These are phyloP conservation scores for Eustalomyia histrio DNA, from an alignment of 2,888 invertebrate species.

Conservation along the genomic window DNA sequence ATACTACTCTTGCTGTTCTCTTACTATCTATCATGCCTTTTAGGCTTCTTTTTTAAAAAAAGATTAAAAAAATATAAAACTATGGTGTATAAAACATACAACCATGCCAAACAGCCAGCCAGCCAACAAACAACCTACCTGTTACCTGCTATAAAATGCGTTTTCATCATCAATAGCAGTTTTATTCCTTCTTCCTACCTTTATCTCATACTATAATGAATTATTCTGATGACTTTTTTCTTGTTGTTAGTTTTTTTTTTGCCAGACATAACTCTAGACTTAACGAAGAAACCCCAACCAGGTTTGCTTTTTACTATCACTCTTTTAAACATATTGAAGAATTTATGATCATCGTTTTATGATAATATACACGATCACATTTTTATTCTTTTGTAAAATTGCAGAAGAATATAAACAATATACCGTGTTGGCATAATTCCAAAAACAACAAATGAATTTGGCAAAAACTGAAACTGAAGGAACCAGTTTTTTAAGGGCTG, in stretches of 20 bases:
- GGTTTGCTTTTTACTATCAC: neutral
- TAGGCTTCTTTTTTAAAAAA: conserved; percentile 43
- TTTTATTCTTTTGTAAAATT: conserved; percentile 14
- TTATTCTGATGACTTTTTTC: conserved; percentile 62
- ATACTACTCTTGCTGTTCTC: conserved; percentile 1
- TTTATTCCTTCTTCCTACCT: conserved; percentile 65
- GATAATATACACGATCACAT: conserved; percentile 64
- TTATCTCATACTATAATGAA: conserved; percentile 63
- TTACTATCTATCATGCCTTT: conserved; percentile 52
- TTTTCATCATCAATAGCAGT: conserved; percentile 58
- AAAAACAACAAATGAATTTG: conserved; percentile 1
- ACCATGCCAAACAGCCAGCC: conserved; percentile 2
- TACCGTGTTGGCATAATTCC: conserved; percentile 37
- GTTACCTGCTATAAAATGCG: conserved; percentile 64
- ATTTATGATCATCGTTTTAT: conserved; percentile 65
- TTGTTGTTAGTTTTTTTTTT: neutral
- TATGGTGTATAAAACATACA: conserved; percentile 10
- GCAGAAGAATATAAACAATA: conserved; percentile 54
- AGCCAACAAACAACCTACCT: conserved; percentile 45
- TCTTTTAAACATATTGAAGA: conserved; percentile 49
- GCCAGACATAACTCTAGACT: conserved; percentile 62
- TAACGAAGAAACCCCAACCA: conserved; percentile 31
- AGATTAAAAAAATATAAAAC: conserved; percentile 8
- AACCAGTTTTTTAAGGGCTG: conserved; percentile 61
- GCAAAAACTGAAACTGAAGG: conserved; percentile 6